Percentiles rank a stretch among this genome's conserved stretches.
phyloP scores from a whole-genome alignment of 2,888 invertebrate genomes.

The Neelides folsomi region DNA sequence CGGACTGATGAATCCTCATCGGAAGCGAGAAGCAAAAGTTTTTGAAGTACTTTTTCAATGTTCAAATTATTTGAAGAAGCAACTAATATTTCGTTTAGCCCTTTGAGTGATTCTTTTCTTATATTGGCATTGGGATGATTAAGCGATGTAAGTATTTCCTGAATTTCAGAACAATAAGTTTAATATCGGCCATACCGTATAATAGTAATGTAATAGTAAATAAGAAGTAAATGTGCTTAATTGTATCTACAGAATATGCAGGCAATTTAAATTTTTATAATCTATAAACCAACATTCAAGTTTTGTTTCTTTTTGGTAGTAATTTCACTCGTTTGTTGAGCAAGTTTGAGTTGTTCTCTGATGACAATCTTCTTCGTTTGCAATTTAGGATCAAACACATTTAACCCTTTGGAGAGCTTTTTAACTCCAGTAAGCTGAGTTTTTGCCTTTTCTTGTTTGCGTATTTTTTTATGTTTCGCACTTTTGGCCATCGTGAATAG shows the following conservation, averaged over 20 bases:
- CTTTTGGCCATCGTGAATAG: slow-evolving; percentile 46
- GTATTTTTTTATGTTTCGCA: slow-evolving; percentile 54
- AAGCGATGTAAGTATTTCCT: slow-evolving; percentile 56
- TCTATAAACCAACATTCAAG: no score
- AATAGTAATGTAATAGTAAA: no score
- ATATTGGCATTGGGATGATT: slow-evolving; percentile 61
- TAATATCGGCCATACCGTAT: no score
- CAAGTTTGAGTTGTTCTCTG: slow-evolving; percentile 56
- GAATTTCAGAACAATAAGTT: no score
- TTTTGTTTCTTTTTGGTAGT: slow-evolving; percentile 55
- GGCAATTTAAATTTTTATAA: no score
- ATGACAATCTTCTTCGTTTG: slow-evolving; percentile 77
- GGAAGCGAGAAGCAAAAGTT: slow-evolving; percentile 52
- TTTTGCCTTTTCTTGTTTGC: slow-evolving; percentile 76
- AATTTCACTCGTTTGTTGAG: slow-evolving; percentile 38
- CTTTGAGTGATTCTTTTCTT: slow-evolving; percentile 47
- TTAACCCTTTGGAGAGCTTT: slow-evolving; percentile 59
- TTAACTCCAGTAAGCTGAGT: slow-evolving; percentile 69
- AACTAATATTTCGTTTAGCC: slow-evolving; percentile 44
- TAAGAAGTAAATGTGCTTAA: no score
- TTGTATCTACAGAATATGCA: no score
- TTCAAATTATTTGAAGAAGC: slow-evolving; percentile 42
- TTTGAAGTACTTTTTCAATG: slow-evolving; percentile 54
- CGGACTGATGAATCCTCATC: slow-evolving; percentile 53
- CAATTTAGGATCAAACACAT: slow-evolving; percentile 77